These are phyloP conservation scores for Orchesella cincta DNA, from an alignment of 1,140 invertebrate species.

Conservation along the genomic window DNA sequence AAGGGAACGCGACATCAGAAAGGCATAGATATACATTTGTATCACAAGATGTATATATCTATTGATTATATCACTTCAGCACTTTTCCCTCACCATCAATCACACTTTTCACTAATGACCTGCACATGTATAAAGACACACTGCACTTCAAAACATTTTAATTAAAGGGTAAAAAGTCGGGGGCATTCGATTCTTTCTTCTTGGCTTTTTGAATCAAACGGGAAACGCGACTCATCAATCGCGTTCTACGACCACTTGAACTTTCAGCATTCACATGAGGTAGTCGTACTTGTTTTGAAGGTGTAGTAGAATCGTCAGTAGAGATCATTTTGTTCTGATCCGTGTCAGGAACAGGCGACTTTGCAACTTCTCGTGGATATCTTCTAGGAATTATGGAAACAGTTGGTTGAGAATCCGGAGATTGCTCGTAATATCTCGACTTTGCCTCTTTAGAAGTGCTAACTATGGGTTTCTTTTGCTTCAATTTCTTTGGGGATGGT, in stretches of 20 bases:
- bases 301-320: background rate
- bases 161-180: background rate
- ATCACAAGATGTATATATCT: too few species aligned
- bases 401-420: conserved; percentile 8
- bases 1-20: too few species aligned
- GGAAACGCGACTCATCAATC: background rate
- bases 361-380: background rate
- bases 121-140: background rate
- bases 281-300: background rate
- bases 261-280: background rate
- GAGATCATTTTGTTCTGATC: background rate
- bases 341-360: background rate
- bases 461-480: background rate
- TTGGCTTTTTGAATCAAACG: background rate
- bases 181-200: conserved; percentile 11
- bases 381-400: conserved; percentile 11
- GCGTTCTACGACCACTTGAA: background rate
- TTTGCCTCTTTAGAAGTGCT: too few species aligned
- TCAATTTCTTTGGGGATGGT: background rate
- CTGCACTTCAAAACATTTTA: background rate
- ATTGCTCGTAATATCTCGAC: background rate
- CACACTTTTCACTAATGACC: background rate
- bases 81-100: background rate
- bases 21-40: too few species aligned
- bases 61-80: too few species aligned